phyloP scores from a whole-genome alignment of 2,113 vertebrate species.

The Empidonax alnorum region DNA sequence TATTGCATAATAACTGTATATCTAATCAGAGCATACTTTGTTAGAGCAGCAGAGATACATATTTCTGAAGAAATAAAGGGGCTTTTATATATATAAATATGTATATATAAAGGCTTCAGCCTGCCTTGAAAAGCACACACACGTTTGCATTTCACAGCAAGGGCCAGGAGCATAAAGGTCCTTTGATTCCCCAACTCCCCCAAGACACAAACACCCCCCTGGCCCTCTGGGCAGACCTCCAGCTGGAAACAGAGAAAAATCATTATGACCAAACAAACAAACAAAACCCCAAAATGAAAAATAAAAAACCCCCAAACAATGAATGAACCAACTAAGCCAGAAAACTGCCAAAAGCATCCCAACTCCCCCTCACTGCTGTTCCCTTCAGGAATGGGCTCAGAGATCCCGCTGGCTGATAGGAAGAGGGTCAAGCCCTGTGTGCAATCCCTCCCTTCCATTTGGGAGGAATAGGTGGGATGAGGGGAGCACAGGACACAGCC shows the following conservation, averaged over 20 bases:
- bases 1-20: neutral
- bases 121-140: neutral
- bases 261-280: neutral
- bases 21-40: neutral
- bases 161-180: neutral
- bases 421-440: neutral
- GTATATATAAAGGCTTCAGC: neutral
- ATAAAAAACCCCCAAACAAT: neutral
- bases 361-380: neutral
- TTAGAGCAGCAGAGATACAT: neutral
- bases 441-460: neutral
- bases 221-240: neutral
- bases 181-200: conserved; percentile 16
- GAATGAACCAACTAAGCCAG: neutral
- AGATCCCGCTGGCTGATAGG: neutral
- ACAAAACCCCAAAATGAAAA: neutral
- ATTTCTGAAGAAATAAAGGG: neutral
- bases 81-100: neutral
- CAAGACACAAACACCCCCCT: neutral
- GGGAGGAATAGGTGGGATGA: neutral
- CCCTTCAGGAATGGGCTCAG: neutral
- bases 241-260: conserved; percentile 22
- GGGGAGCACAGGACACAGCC: neutral
- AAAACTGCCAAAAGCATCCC: neutral
- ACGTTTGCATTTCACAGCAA: neutral